Conservation (phyloP, 2,113 vertebrate genomes). For the Paramormyrops kingsleyae region DNA sequence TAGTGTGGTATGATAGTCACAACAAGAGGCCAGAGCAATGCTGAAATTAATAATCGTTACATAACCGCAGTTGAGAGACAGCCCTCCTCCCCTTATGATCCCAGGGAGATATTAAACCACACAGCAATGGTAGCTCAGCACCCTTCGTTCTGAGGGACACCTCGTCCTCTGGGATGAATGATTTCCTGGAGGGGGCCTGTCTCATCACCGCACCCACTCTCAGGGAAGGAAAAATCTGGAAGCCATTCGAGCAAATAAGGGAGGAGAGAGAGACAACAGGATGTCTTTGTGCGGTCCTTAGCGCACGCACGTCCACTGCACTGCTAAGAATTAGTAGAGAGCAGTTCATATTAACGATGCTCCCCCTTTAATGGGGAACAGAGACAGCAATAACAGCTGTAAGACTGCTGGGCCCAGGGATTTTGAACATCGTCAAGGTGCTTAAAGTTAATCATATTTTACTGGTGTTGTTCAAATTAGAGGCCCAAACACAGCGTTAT, state of each 20-base stretch:
- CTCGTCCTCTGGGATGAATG: background rate
- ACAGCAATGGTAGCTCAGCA: background rate
- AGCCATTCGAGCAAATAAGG: background rate
- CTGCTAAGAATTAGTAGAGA: background rate
- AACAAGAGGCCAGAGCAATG: background rate
- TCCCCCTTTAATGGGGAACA: background rate
- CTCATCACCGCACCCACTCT: background rate
- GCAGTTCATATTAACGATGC: background rate
- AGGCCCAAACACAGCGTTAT: conserved; percentile 3
- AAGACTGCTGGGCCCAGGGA: background rate
- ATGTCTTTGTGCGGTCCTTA: background rate
- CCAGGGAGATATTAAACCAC: background rate
- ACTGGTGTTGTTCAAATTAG: conserved; percentile 18
- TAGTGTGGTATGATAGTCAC: background rate
- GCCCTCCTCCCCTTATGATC: background rate
- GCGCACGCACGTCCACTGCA: background rate
- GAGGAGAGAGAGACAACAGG: background rate
- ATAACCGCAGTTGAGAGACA: background rate
- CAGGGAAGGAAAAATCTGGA: background rate
- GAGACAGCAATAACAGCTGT: background rate
- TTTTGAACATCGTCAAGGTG: background rate
- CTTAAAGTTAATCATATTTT: background rate
- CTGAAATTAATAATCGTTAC: conserved; percentile 8
- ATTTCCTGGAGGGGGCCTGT: background rate
- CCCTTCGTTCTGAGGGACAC: background rate